Conservation (phyloP, 2,888 invertebrate genomes). For the Hemicrepidius hirtus region DNA sequence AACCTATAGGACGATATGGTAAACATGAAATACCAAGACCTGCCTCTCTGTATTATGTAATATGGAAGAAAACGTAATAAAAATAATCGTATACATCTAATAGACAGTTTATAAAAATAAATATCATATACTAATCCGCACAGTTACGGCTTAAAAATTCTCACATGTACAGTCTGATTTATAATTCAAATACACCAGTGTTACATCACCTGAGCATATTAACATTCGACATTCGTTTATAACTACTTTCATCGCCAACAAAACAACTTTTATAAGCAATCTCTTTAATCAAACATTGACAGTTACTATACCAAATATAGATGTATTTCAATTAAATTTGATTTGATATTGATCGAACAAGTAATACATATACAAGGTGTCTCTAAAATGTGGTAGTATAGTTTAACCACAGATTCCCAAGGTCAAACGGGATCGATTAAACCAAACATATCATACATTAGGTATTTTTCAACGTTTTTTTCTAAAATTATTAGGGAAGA, state of each 20-base stretch:
- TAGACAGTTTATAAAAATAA: conserved; percentile 23
- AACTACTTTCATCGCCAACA: conserved; percentile 58
- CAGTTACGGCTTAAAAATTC: conserved; percentile 31
- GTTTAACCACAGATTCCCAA: no score
- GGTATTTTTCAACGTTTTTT: no score
- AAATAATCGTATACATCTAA: conserved; percentile 21
- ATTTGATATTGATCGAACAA: conserved; percentile 7
- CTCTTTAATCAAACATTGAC: conserved; percentile 47
- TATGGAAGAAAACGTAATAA: conserved; percentile 13
- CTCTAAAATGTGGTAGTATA: no score
- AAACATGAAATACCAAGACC: conserved; percentile 10
- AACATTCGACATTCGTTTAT: conserved; percentile 52
- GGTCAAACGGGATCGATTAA: no score
- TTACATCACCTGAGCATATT: conserved; percentile 53
- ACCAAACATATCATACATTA: no score
- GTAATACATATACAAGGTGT: no score
- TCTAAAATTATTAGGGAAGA: no score
- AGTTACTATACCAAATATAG: conserved; percentile 49
- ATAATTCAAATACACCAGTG: conserved; percentile 44
- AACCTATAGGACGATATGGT: background rate
- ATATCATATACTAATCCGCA: background rate
- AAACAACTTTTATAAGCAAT: conserved; percentile 56
- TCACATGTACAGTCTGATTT: conserved; percentile 42
- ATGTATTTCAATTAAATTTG: conserved; percentile 25
- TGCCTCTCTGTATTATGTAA: conserved; percentile 17